Base-by-base conservation (phyloP, 2,797 vertebrate species). In the Melanotaenia parkinsoni region DNA sequence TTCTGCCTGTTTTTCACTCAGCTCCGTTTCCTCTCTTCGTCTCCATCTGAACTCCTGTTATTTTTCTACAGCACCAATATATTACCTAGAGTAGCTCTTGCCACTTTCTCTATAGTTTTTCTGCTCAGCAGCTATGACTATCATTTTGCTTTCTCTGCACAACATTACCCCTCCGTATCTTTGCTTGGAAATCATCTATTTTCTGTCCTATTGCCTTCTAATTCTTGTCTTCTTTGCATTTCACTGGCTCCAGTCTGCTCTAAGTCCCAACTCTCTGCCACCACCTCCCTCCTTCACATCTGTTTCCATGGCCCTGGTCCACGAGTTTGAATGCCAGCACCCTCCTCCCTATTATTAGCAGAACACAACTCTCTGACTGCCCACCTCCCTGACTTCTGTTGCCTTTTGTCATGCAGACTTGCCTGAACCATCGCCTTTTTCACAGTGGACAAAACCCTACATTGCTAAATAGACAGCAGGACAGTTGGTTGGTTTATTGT, bases 341-440 rank as follows among this genome's bases (percentile, higher is more conserved):
- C 88, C 90, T 88, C 89, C 90, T 89, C 76, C 77, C 76, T 83
- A 90, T 92, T 92, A 92, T 90, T 84, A 90, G 81, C 77, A 57
- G 58, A 84, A 84, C 80, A 87, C 88, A 91, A 56, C 58, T 70
- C 71, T 71, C 51, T 1, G 37, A 76, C 77, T 76, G 73, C 78
- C 83, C 76, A 83, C 90, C 85, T 85, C 87, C 85, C 77, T 6
- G 85, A 84, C 88, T 89, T 91, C 87, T 91, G 89, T 83, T 78
- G 79, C 85, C 89, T 86, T 92, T 93, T 92, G 87, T 91, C 75
- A 73, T 40, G 47, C 80, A 40, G 57, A 70, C 76, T 56, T 74
- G 80, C 61, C 63, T 43, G 70, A 85, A 75, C 71, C 75, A 16
- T 47, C 22, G 68, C 50, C 59, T 77, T 57, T 70, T 87, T 84